Evolutionary conservation across 2,888 invertebrate species (phyloP).

Genomic region (Stratiomys singularior): DNA sequence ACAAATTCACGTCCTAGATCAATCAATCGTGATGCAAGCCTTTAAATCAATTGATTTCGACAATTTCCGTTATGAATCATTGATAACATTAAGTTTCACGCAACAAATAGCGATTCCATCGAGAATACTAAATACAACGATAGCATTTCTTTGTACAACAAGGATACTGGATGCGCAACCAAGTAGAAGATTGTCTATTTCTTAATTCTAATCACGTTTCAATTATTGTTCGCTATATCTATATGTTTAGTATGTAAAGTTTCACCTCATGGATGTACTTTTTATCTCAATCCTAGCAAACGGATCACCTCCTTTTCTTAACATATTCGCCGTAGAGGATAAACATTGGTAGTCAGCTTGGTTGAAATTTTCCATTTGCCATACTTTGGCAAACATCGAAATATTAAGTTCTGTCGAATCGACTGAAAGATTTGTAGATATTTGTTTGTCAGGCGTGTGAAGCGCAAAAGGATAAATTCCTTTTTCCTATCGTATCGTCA

Average conservation of each 20-base stretch:
- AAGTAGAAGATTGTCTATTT: background rate
- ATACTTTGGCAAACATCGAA: background rate
- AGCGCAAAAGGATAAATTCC: too few relatives aligned
- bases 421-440: background rate
- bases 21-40: too few relatives aligned
- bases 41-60: background rate
- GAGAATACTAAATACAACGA: background rate
- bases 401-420: background rate
- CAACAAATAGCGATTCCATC: background rate
- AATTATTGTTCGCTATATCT: background rate
- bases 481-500: background rate
- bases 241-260: background rate
- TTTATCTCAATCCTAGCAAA: too few relatives aligned
- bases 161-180: background rate
- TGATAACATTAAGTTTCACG: background rate
- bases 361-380: background rate
- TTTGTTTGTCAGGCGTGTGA: background rate
- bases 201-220: conserved; percentile 5
- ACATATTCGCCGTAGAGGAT: too few relatives aligned
- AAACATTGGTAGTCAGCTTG: too few relatives aligned
- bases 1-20: too few relatives aligned
- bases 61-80: background rate
- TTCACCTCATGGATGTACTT: background rate
- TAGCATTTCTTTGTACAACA: background rate
- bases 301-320: too few relatives aligned